Base-by-base conservation (phyloP, 2,113 vertebrate genomes). In the Mystacornis crossleyi region DNA sequence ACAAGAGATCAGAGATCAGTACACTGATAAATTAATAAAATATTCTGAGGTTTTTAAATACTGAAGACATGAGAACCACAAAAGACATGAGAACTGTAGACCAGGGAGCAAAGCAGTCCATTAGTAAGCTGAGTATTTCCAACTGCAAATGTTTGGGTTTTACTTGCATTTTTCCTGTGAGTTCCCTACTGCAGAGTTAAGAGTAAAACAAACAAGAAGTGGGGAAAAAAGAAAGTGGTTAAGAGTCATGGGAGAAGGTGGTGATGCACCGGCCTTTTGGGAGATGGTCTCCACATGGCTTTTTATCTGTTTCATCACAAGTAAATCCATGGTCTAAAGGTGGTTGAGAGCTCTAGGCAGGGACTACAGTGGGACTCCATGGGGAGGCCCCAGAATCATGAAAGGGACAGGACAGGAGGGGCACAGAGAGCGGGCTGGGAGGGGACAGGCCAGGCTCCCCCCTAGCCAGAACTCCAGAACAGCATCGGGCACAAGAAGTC, bases 1-100 rank as follows among this genome's bases (percentile, higher is more conserved):
- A 91, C 83, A 84, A 81, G 86, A 79, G 65, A 69, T 55, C 55
- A 66, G 72, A 94, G 89, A 92, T 62, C 72, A 62, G 89, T 14
- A 42, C 66, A 48, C 66, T 85, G 81, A 81, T 67, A 86, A 87
- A 94, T 61, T 65, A 84, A 69, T 79, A 75, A 65, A 82, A 88
- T 80, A 33, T 61, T 88, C 26, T 42, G 54, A 91, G 54, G 66
- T 69, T 84, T 73, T 84, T 69, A 74, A 77, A 96, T 75, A 33
- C 50, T 54, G 58, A 81, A 85, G 84, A 60, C 53, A 23, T 36
- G 61, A 94, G 83, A 94, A 93, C 77, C 51, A 61, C 34, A 47
- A 15, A 90, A 58, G 64, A 81, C 80, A 53, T 45, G 80, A 84
- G 73, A 84, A 74, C 48, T 51, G n/a, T 2, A 33, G 74, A 79